Conservation (phyloP, 2,797 vertebrate species). For the Paedocypris micromegethes region DNA sequence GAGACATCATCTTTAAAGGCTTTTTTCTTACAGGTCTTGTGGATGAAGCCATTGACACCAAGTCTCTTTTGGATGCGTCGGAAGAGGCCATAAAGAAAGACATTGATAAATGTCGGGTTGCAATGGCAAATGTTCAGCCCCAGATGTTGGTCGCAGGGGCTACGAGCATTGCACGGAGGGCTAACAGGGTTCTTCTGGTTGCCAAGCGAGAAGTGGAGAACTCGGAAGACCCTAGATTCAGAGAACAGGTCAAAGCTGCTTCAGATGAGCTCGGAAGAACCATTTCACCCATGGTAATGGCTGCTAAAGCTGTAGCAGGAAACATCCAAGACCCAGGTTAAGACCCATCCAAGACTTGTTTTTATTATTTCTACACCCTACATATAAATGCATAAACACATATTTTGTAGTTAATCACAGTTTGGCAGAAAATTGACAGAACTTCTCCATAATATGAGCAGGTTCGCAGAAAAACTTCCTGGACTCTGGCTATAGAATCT, state of each 20-base stretch:
- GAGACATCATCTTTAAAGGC: too few species aligned
- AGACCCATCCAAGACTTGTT: background rate
- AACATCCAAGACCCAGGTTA: conserved; percentile 95
- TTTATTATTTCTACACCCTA: too few species aligned
- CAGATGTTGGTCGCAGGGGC: conserved; percentile 98
- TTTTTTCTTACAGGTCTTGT: conserved; percentile 75
- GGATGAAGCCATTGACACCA: conserved; percentile 96
- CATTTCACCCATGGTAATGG: conserved; percentile 97
- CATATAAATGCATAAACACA: too few species aligned
- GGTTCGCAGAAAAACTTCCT: conserved; percentile 92
- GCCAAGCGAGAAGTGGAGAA: conserved; percentile 96
- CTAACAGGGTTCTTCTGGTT: conserved; percentile 91
- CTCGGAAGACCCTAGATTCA: conserved; percentile 94
- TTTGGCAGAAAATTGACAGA: background rate
- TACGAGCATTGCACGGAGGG: conserved; percentile 95
- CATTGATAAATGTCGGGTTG: conserved; percentile 94
- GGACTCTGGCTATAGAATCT: conserved; percentile 90
- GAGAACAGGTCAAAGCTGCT: conserved; percentile 89
- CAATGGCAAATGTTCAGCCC: conserved; percentile 96
- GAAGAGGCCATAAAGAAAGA: conserved; percentile 99
- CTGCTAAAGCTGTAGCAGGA: conserved; percentile 93
- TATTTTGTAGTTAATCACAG: too few species aligned
- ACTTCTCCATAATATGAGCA: conserved; percentile 48
- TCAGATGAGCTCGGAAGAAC: conserved; percentile 92
- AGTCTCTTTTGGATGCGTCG: conserved; percentile 91